phyloP scores from a whole-genome alignment of 1,140 invertebrate genomes.

The Philotrypesis tridentata region DNA sequence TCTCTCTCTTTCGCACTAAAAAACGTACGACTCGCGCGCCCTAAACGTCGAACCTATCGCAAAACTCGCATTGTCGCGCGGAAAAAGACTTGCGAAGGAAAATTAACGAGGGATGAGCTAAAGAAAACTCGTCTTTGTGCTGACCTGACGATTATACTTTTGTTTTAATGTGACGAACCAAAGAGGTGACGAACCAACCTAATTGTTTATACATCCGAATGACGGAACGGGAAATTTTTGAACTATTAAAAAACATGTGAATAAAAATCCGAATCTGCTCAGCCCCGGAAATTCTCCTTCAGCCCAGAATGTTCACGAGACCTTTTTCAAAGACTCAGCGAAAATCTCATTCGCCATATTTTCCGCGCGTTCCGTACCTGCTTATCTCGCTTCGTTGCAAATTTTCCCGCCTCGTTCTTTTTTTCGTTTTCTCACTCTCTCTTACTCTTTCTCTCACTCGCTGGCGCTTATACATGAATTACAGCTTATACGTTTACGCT shows the following conservation, averaged over 20 bases:
- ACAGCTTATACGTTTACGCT: slow-evolving; percentile 35
- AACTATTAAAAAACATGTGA: background rate
- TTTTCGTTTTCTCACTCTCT: slow-evolving; percentile 39
- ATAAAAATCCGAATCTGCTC: background rate
- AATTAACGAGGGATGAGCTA: background rate
- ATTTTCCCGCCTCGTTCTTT: slow-evolving; percentile 47
- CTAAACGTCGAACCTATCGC: slow-evolving; percentile 51
- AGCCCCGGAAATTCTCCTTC: slow-evolving; percentile 49
- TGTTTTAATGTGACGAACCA: background rate
- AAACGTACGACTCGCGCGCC: slow-evolving; percentile 41
- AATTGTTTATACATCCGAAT: background rate
- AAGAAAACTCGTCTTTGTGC: background rate
- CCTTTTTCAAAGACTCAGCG: background rate
- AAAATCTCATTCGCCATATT: slow-evolving; percentile 50
- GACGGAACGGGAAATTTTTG: background rate
- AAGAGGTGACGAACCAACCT: background rate
- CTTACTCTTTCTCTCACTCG: slow-evolving; percentile 31
- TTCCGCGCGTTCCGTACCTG: slow-evolving; percentile 38
- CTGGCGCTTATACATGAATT: slow-evolving; percentile 41
- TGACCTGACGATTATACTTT: background rate
- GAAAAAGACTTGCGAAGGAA: slow-evolving; percentile 25
- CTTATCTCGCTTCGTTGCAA: slow-evolving; percentile 46
- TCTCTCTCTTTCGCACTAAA: slow-evolving; percentile 12
- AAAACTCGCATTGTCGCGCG: slow-evolving; percentile 46
- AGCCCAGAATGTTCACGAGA: slow-evolving; percentile 1